Evolutionary conservation across 2,888 invertebrate species (phyloP).

Genomic region (Drosophila longiperda): DNA sequence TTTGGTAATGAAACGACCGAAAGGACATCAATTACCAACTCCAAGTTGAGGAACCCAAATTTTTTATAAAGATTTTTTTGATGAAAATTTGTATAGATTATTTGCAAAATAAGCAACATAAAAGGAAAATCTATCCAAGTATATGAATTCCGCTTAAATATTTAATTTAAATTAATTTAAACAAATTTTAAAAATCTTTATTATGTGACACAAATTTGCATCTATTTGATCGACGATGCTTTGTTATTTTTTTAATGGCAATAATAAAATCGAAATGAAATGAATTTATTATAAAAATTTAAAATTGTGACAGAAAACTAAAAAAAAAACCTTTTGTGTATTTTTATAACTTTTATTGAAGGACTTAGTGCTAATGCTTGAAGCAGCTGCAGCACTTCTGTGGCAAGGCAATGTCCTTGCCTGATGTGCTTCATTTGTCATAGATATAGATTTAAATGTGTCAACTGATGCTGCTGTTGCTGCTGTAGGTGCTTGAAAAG

Average conservation of each 20-base stretch:
- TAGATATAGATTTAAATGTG: conserved; percentile 53
- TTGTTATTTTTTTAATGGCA: not conserved
- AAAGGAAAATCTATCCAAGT: not conserved
- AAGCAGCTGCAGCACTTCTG: not conserved
- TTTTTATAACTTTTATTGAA: not conserved
- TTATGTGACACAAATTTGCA: not conserved
- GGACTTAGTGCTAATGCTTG: not conserved
- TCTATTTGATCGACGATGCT: not conserved
- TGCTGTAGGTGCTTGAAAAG: conserved; percentile 46
- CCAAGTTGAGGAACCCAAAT: conserved; percentile 7
- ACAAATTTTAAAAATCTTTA: not conserved
- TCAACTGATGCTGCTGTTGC: conserved; percentile 33
- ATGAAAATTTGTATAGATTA: not conserved
- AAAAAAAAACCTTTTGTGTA: not conserved
- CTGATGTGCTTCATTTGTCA: conserved; percentile 60
- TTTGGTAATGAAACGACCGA: conserved; percentile 12
- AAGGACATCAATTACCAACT: not conserved
- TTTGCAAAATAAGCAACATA: not conserved
- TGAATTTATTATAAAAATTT: not conserved
- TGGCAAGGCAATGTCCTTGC: conserved; percentile 27
- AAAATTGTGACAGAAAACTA: not conserved
- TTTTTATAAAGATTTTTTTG: conserved; percentile 17
- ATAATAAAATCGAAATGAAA: not conserved
- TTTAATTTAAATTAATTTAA: not conserved
- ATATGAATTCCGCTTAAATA: not conserved